These are phyloP conservation scores for Drosophila ercepeae DNA, from an alignment of 1,140 invertebrate genomes.

Conservation along the genomic window DNA sequence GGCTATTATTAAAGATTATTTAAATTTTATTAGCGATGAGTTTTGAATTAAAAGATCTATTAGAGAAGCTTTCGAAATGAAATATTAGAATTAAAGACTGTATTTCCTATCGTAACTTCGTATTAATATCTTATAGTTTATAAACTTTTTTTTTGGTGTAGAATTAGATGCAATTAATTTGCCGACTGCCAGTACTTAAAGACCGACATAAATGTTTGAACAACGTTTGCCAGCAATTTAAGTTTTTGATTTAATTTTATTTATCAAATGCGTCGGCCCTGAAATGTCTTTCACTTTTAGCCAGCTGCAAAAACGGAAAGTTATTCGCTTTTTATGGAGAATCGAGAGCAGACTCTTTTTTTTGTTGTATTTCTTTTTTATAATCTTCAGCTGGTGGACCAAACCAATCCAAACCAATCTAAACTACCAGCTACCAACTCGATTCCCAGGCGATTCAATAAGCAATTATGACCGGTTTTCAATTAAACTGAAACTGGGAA, in stretches of 20 bases:
- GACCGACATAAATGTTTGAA: conserved; percentile 21
- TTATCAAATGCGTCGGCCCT: conserved; percentile 35
- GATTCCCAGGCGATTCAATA: conserved; percentile 39
- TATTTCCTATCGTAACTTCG: too few species aligned
- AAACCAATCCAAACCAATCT: conserved; percentile 46
- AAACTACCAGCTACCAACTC: conserved; percentile 10
- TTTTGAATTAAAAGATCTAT: too few species aligned
- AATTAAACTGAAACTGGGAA: conserved; percentile 55
- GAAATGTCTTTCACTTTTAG: conserved; percentile 40
- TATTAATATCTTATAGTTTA: too few species aligned
- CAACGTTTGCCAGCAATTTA: conserved; percentile 29
- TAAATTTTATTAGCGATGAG: background rate
- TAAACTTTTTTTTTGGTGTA: background rate
- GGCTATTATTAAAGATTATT: background rate
- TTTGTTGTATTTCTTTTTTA: background rate
- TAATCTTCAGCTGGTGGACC: conserved; percentile 16
- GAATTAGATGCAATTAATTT: conserved; percentile 33
- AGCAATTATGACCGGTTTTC: conserved; percentile 72
- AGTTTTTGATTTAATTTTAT: conserved; percentile 34
- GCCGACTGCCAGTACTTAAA: conserved; percentile 34
- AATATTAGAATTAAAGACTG: too few species aligned
- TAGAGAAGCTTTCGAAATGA: too few species aligned
- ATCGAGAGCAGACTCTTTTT: conserved; percentile 47
- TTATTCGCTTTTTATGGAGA: conserved; percentile 50
- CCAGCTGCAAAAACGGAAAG: conserved; percentile 70